These are phyloP conservation scores for Zaprionus nigranus DNA, from an alignment of 1,140 invertebrate genomes.

Conservation along the genomic window DNA sequence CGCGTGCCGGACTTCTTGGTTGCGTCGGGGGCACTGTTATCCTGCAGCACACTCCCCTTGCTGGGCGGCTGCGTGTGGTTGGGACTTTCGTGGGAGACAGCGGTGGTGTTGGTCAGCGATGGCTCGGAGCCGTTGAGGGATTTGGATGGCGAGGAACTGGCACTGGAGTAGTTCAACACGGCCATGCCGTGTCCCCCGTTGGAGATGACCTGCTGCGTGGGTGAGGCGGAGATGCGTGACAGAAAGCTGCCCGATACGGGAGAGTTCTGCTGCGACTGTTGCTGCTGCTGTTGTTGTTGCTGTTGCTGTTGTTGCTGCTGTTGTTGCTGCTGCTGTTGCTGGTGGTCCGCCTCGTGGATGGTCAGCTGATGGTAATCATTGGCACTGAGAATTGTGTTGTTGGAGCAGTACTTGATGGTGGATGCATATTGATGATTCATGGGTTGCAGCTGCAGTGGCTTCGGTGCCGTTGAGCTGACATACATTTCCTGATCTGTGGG, in stretches of 20 bases:
- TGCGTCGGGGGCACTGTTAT: conserved; percentile 64
- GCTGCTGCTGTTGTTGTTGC: conserved; percentile 43
- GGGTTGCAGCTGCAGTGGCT: conserved; percentile 64
- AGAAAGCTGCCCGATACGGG: conserved; percentile 45
- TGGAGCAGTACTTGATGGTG: conserved; percentile 82
- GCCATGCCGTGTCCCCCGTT: conserved; percentile 57
- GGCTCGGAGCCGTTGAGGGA: conserved; percentile 56
- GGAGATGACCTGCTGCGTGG: conserved; percentile 62
- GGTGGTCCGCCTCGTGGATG: conserved; percentile 59
- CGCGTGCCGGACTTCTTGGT: conserved; percentile 87
- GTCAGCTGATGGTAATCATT: conserved; percentile 63
- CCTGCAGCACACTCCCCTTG: conserved; percentile 24
- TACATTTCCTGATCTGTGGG: conserved; percentile 76
- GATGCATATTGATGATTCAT: conserved; percentile 77
- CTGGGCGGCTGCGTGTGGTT: conserved; percentile 26
- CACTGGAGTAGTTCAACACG: conserved; percentile 62
- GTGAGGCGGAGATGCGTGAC: conserved; percentile 54
- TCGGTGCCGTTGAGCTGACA: conserved; percentile 52
- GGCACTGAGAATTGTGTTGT: conserved; percentile 72
- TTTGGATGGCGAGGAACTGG: conserved; percentile 69
- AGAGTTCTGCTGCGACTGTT: conserved; percentile 50
- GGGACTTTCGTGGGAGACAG: conserved; percentile 33
- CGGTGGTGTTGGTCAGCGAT: conserved; percentile 23
- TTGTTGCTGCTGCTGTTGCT: conserved; percentile 46
- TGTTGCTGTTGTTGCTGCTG: conserved; percentile 32